Percentiles rank a stretch among this genome's conserved stretches.
These are phyloP conservation scores for Aporophyla nigra DNA, from an alignment of 2,888 invertebrate genomes.

Conservation along the genomic window DNA sequence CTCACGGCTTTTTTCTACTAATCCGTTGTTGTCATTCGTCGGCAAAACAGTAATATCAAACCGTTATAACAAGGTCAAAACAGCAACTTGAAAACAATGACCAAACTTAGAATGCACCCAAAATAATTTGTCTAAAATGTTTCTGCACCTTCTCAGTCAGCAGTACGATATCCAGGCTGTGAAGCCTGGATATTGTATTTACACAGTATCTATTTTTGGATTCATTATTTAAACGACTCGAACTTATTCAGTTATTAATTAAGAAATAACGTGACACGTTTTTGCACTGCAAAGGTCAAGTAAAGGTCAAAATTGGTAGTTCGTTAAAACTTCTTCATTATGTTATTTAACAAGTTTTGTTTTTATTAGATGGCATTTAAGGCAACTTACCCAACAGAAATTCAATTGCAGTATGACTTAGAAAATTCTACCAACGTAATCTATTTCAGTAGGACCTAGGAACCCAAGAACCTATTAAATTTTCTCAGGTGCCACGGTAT, in stretches of 20 bases:
- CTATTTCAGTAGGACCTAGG: neutral
- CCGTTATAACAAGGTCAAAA: conserved; percentile 9
- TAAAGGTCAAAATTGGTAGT: neutral
- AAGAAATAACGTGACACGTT: conserved; percentile 5
- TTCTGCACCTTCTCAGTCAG: neutral
- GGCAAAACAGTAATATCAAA: neutral
- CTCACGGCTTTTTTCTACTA: neutral
- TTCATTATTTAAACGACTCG: conserved; percentile 3
- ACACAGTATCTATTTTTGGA: neutral
- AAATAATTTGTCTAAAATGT: conserved; percentile 11
- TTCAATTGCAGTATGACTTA: neutral
- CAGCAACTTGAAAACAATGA: conserved; percentile 7
- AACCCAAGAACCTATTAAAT: neutral
- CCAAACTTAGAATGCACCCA: conserved; percentile 15
- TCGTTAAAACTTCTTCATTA: conserved; percentile 8
- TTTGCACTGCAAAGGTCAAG: neutral
- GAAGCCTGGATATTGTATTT: neutral
- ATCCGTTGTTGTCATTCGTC: neutral
- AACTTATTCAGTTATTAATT: neutral
- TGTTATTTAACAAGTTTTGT: neutral
- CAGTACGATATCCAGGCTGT: too few species aligned
- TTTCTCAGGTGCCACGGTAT: neutral
- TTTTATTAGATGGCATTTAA: neutral
- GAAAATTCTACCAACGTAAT: neutral
- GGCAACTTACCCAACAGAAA: neutral